A percentile compares a stretch with the other conserved stretches of the same genome.
phyloP scores from a whole-genome alignment of 2,113 vertebrate species.

The human (Homo sapiens) region DNA sequence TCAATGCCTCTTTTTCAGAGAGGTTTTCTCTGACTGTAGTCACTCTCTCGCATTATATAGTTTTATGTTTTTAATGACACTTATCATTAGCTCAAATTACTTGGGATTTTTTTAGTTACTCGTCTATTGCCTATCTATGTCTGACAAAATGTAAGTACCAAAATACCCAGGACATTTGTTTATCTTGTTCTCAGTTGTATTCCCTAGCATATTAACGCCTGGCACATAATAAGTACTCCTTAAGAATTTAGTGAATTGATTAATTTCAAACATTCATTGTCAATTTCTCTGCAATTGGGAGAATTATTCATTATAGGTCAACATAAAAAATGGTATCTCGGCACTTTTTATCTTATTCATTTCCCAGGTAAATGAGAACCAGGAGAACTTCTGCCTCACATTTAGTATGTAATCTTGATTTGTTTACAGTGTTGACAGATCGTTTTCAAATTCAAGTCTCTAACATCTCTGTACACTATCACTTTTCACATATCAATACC shows the following conservation, averaged over 20 bases:
- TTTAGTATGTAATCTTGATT: not conserved
- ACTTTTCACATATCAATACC: not conserved
- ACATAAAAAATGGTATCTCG: not conserved
- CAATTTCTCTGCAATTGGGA: not conserved
- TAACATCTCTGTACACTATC: not conserved
- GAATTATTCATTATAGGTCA: not conserved
- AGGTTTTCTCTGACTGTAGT: slow-evolving; percentile 29
- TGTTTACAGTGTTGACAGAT: slow-evolving; percentile 13
- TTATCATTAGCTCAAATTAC: slow-evolving; percentile 36
- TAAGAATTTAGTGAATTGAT: not conserved
- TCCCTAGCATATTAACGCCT: not conserved
- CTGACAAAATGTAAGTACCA: not conserved
- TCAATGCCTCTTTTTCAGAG: not conserved
- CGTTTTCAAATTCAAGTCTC: not conserved
- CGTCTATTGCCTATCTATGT: not conserved
- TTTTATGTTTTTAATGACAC: not conserved
- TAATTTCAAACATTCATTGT: slow-evolving; percentile 17
- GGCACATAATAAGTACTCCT: not conserved
- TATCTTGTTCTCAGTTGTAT: not conserved
- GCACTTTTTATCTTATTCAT: not conserved
- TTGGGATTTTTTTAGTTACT: slow-evolving; percentile 8
- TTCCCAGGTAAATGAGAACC: not conserved
- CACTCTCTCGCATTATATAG: not conserved
- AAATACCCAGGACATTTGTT: not conserved
- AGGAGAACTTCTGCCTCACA: not conserved